phyloP scores from a whole-genome alignment of 2,113 vertebrate species.

The Cyphomyrus plagiostoma region DNA sequence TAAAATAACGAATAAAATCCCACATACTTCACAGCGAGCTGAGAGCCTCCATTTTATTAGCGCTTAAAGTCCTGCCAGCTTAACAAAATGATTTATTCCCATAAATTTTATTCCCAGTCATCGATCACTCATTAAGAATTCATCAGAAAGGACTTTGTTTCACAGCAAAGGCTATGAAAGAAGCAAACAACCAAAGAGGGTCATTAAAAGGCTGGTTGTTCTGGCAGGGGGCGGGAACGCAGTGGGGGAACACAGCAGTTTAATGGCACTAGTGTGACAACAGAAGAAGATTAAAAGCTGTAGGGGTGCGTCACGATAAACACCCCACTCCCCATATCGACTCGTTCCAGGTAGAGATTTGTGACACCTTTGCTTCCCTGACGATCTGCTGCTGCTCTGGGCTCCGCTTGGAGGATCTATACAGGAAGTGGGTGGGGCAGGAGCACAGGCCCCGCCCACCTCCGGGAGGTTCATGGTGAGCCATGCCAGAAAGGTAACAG shows the following conservation, averaged over 20 bases:
- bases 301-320: background rate
- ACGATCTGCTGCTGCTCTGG: background rate
- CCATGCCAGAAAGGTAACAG: background rate
- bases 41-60: background rate
- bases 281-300: background rate
- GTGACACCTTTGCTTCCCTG: background rate
- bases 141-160: background rate
- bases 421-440: background rate
- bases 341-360: background rate
- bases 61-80: background rate
- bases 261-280: background rate
- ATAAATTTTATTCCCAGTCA: background rate
- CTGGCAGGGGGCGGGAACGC: background rate
- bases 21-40: background rate
- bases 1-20: background rate
- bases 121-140: background rate
- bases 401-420: background rate
- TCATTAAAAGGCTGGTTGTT: background rate
- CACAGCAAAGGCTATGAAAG: background rate
- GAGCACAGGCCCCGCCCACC: background rate
- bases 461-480: background rate
- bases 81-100: background rate
- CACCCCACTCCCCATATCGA: background rate
- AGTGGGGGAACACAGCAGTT: background rate
- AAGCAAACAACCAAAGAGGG: background rate